Base-by-base conservation (phyloP, 1,140 invertebrate species). In the Caerostris darwini region DNA sequence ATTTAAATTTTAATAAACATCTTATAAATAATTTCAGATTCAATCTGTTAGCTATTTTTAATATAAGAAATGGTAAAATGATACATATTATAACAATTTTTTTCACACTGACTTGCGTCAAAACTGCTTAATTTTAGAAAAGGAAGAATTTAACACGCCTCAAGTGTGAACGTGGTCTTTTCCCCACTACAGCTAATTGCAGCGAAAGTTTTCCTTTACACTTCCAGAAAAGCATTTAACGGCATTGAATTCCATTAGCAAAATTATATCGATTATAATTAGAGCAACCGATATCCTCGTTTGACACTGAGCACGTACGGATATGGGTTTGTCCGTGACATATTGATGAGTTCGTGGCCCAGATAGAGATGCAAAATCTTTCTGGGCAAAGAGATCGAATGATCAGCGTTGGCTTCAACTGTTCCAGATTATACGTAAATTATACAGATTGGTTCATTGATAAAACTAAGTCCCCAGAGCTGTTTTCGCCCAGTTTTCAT, bases 281-380 rank as follows among this genome's bases (percentile, higher is more conserved):
- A 77, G 34, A 77, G 19, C 69, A 77, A 50, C 69, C 69, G 19
- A 77, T 77, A 77, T 77, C 69, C 69, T 77, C 69, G 50, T 50
- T 34, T 34, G 69, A 77, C 69, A 77, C 69, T 34, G 19, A 77
- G 34, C 5, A 17, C 14, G 61, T 67, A n/a, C 7, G 14, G 61
- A 50, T 50, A 34, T 50, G 3, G 69, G 8, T 10, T 77, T 34
- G 69, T 10, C 69, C 69, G 69, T 77, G 69, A 77, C 69, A 50
- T 77, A 77, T 77, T 34, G 19, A 77, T 34, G 69, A 50, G 69
- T 77, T 77, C 69, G 50, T 77, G 69, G 12, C 69, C 69, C 50
- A 77, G 4, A 77, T 77, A 77, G 34, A 50, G 69, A 50, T 77
- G 50, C 69, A 50, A 77, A 77, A 50, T 12, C 50, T 34, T 50